A percentile compares a stretch with the other conserved stretches of the same genome.
These are phyloP conservation scores for Dryas iulia DNA, from an alignment of 1,140 invertebrate species.

Conservation along the genomic window DNA sequence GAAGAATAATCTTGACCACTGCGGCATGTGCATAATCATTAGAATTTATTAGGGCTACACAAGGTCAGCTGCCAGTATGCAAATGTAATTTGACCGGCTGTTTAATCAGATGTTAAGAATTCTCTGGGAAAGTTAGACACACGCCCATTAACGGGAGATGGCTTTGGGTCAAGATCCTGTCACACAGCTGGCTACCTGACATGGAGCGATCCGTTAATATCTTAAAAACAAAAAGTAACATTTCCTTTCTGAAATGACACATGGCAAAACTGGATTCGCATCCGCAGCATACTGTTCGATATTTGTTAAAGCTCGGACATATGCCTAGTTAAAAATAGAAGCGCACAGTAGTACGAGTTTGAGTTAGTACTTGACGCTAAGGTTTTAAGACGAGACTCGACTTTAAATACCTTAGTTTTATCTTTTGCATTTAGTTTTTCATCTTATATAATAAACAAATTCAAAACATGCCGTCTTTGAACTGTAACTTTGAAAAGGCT, in stretches of 20 bases:
- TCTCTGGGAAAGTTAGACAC: conserved; percentile 60
- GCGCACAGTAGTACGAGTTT: not conserved
- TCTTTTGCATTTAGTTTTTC: not conserved
- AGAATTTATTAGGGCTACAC: conserved; percentile 69
- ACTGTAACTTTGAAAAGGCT: conserved; percentile 67
- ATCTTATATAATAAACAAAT: conserved; percentile 58
- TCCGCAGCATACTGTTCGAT: conserved; percentile 50
- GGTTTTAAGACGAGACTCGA: not conserved
- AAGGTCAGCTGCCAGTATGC: conserved; percentile 71
- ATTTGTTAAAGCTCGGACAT: conserved; percentile 30
- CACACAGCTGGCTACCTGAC: conserved; percentile 58
- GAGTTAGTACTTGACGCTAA: not conserved
- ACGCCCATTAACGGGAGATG: conserved; percentile 45
- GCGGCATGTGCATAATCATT: conserved; percentile 65
- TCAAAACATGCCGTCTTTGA: conserved; percentile 72
- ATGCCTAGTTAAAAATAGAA: not conserved
- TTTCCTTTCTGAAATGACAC: conserved; percentile 57
- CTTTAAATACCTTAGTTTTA: not conserved
- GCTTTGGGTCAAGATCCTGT: conserved; percentile 42
- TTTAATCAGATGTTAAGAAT: conserved; percentile 42
- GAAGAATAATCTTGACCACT: conserved; percentile 51
- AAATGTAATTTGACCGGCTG: conserved; percentile 56
- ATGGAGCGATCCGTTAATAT: conserved; percentile 52
- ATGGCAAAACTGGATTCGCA: conserved; percentile 56
- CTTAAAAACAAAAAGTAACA: conserved; percentile 55